These are phyloP conservation scores for Micropterix aruncella DNA, from an alignment of 2,888 invertebrate species.

Conservation along the genomic window DNA sequence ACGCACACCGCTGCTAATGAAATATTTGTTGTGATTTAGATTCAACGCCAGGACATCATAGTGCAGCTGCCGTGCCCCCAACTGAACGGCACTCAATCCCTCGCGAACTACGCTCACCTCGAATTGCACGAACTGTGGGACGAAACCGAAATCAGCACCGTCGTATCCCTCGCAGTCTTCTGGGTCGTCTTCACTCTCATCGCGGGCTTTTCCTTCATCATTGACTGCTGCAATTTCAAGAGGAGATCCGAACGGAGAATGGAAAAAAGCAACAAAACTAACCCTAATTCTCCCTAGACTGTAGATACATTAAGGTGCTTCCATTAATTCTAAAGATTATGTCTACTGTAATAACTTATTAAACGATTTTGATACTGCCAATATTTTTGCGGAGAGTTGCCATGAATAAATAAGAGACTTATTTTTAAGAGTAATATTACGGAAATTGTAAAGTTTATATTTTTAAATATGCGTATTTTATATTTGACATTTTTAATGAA, in stretches of 20 bases:
- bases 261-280: conserved; percentile 36
- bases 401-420: too few species aligned
- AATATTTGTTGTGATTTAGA: too few species aligned
- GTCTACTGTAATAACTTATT: too few species aligned
- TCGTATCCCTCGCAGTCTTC: conserved; percentile 45
- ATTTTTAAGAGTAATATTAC: too few species aligned
- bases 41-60: conserved; percentile 77
- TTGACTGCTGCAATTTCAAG: conserved; percentile 39
- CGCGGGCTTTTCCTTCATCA: conserved; percentile 44
- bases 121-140: conserved; percentile 32
- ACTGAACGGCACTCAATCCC: conserved; percentile 61
- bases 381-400: too few species aligned
- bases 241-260: conserved; percentile 36
- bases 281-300: conserved; percentile 44
- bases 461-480: too few species aligned
- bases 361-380: too few species aligned
- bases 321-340: too few species aligned
- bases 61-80: conserved; percentile 70
- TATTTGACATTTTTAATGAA: too few species aligned
- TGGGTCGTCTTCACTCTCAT: conserved; percentile 45
- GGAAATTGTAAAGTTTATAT: too few species aligned
- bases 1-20: too few species aligned
- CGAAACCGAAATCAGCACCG: conserved; percentile 37
- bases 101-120: conserved; percentile 33
- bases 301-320: background rate